A percentile compares a stretch with the other conserved stretches of the same genome.
Evolutionary conservation across 2,888 invertebrate species (phyloP).

Genomic region (Chalcosyrphus nemorum): DNA sequence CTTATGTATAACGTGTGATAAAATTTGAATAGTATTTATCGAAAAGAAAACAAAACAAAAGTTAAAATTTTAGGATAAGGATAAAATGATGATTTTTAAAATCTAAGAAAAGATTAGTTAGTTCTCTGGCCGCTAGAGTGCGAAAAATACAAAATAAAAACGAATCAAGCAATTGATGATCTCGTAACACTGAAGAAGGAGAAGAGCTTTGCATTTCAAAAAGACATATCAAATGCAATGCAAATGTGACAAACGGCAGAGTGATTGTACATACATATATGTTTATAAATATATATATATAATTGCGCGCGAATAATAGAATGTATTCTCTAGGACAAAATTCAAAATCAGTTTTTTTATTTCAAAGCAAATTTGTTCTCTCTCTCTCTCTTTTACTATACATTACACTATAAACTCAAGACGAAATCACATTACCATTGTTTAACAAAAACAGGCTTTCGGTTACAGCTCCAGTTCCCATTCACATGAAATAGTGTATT

Average conservation of each 20-base stretch:
- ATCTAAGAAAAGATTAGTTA: conserved; percentile 54
- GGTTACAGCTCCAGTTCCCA: conserved; percentile 66
- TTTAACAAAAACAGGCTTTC: conserved; percentile 49
- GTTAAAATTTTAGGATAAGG: conserved; percentile 55
- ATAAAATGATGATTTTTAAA: conserved; percentile 63
- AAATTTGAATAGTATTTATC: conserved; percentile 70
- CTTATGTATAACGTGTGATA: conserved; percentile 69
- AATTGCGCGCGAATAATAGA: conserved; percentile 53
- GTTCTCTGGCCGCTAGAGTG: conserved; percentile 48
- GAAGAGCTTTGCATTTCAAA: conserved; percentile 29
- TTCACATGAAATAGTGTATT: conserved; percentile 73
- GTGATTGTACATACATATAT: conserved; percentile 59
- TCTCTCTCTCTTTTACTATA: not conserved
- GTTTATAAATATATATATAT: conserved; percentile 36
- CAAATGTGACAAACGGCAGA: conserved; percentile 28
- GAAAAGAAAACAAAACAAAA: conserved; percentile 39
- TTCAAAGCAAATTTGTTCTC: not conserved
- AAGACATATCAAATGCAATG: conserved; percentile 56
- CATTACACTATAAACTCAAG: not conserved
- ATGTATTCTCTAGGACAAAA: conserved; percentile 60
- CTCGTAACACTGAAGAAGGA: conserved; percentile 3
- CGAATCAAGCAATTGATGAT: conserved; percentile 13
- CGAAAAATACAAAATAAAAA: not conserved
- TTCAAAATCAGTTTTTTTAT: conserved; percentile 38
- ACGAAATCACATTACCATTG: not conserved